Base-by-base conservation (phyloP, 2,888 invertebrate species). In the Aleiodes alternator region DNA sequence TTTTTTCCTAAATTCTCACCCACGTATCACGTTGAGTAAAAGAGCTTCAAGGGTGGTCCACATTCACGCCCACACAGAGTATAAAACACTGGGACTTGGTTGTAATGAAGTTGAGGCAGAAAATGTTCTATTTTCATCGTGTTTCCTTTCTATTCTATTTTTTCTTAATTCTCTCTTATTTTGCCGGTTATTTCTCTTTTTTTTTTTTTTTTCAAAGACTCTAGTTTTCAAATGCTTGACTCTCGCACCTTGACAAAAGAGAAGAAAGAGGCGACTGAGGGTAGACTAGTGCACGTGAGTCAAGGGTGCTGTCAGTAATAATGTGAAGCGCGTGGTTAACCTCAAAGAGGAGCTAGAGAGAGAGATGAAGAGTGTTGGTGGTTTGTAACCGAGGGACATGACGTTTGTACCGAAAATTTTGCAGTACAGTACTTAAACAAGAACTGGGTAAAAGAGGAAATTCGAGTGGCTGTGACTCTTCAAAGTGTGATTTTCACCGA, bases 301-400 rank as follows among this genome's bases (percentile, higher is more conserved):
- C 43, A 43, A 43, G 43, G 43, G 43, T 43, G 57, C 48, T 66
- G 34, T 55, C 66, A 56, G 68, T 51, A 55, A 56, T 56, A 66
- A 68, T 57, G 56, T 73, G 61, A 43, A 43, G 61, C 61, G 61
- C 38, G 61, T 61, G 61, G 61, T 61, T 61, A 61, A 61, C 61
- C 61, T 31, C 61, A 61, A 61, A 43, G 61, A 61, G 61, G 43
- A 61, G 43, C 38, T 43, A 16, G 61, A 61, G 61, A 61, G 61
- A 43, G 43, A 43, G 43, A 43, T 34, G 34, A 9, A 43, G 43
- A 43, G 43, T 43, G 43, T 8, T 38, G 38, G 61, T 43, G 61
- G 61, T 61, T 61, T 61, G 61, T 16, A 16, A 38, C 14, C 14
- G 14, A 34, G 61, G 31, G 43, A 61, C 61, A 61, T 61, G 61